Conservation (phyloP, 2,888 invertebrate genomes). For the Gymnosoma rotundatum region DNA sequence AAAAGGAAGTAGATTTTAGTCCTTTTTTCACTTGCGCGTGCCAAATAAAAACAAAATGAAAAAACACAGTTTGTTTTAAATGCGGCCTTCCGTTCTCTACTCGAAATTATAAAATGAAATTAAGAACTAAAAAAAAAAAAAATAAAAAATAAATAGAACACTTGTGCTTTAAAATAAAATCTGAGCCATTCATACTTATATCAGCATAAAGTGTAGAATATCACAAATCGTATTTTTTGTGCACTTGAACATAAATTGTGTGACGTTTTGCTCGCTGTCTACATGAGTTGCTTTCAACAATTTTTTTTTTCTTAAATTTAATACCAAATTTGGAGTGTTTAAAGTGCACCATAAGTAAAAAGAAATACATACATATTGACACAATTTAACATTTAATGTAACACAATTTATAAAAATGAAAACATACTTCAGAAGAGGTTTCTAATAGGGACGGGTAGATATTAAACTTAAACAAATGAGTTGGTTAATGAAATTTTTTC, state of each 20-base stretch:
- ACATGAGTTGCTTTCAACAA: neutral
- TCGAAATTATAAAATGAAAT: constrained; percentile 32
- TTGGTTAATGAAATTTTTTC: too few relatives aligned
- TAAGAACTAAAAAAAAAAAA: constrained; percentile 5
- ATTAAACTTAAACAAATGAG: too few relatives aligned
- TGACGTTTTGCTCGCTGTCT: neutral
- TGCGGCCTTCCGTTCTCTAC: constrained; percentile 44
- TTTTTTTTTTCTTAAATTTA: neutral
- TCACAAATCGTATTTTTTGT: constrained; percentile 8
- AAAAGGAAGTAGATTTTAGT: constrained; percentile 48
- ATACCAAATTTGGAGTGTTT: constrained; percentile 4
- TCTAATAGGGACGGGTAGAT: too few relatives aligned
- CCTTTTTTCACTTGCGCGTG: constrained; percentile 58
- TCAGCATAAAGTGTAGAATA: constrained; percentile 38
- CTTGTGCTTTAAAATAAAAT: neutral
- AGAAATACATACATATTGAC: neutral
- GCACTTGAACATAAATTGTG: neutral
- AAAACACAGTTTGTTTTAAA: constrained; percentile 37
- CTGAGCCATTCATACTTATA: constrained; percentile 1
- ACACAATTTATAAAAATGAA: neutral
- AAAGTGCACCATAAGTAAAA: neutral
- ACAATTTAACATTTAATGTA: neutral
- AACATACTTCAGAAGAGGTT: too few relatives aligned
- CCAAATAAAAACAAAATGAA: constrained; percentile 17
- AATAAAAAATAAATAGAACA: constrained; percentile 22